Conservation (phyloP, 2,888 invertebrate species). For the Augiades crinisus region DNA sequence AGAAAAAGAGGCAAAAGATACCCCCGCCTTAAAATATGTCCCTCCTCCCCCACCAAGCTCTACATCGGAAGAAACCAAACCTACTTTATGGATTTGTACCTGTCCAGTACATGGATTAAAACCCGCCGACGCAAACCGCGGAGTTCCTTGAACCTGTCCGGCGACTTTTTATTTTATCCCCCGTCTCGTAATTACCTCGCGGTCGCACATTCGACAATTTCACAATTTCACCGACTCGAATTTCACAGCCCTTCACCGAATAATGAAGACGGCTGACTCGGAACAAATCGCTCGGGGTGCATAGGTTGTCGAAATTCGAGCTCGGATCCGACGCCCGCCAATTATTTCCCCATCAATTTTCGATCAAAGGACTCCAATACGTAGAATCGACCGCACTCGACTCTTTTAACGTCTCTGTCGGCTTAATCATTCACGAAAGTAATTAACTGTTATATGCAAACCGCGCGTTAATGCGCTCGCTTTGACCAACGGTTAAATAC, state of each 20-base stretch:
- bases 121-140: conserved; percentile 31
- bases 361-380: conserved; percentile 45
- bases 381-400: conserved; percentile 37
- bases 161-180: conserved; percentile 34
- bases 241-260: conserved; percentile 28
- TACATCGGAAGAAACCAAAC: conserved; percentile 46
- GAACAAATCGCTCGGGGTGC: conserved; percentile 51
- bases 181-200: conserved; percentile 32
- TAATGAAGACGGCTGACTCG: conserved; percentile 37
- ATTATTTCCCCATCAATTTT: conserved; percentile 62
- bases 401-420: conserved; percentile 21
- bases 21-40: conserved; percentile 60
- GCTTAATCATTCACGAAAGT: conserved; percentile 13
- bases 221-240: conserved; percentile 32
- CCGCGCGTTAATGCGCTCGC: conserved; percentile 13
- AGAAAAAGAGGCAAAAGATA: conserved; percentile 41
- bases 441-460: conserved; percentile 25
- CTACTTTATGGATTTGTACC: conserved; percentile 58
- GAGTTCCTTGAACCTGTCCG: conserved; percentile 33
- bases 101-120: conserved; percentile 50
- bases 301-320: conserved; percentile 48
- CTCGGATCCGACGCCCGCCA: conserved; percentile 44
- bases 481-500: conserved; percentile 22
- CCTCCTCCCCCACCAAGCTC: conserved; percentile 50
- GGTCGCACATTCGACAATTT: conserved; percentile 34